A percentile compares a stretch with the other conserved stretches of the same genome.
Conservation (phyloP, 1,140 invertebrate genomes). For the Calliphora vicina region DNA sequence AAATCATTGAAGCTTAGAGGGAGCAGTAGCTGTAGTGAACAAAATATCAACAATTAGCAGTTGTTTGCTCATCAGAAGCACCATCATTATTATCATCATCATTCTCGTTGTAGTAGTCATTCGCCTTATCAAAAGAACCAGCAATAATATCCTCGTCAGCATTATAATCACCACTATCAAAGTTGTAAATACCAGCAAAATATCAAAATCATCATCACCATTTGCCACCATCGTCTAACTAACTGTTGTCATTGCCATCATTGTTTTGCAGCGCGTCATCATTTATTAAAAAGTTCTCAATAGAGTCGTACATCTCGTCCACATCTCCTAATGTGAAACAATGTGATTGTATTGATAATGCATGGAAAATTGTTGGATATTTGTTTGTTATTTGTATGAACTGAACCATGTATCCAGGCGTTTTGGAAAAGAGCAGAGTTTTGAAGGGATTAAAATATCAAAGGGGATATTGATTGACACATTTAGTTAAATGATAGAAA, state of each 20-base stretch:
- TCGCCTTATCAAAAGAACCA: neutral
- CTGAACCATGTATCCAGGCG: neutral
- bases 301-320: no score
- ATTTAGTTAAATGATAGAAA: no score
- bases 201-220: neutral
- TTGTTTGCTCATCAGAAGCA: neutral
- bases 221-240: neutral
- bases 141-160: neutral
- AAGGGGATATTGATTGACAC: no score
- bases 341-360: neutral
- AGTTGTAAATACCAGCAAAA: neutral
- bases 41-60: neutral
- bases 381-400: neutral
- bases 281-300: no score
- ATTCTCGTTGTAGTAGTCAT: no score
- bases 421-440: no score
- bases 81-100: neutral
- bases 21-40: no score
- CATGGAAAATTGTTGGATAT: neutral
- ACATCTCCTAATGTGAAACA: neutral
- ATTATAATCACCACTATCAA: neutral
- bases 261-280: neutral
- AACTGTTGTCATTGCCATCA: neutral
- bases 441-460: no score
- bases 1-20: constrained; percentile 26